Evolutionary conservation across 2,113 vertebrate genomes (phyloP), one percentile per base, ranked within the genome.

Genomic region (Chrysemys picta): DNA sequence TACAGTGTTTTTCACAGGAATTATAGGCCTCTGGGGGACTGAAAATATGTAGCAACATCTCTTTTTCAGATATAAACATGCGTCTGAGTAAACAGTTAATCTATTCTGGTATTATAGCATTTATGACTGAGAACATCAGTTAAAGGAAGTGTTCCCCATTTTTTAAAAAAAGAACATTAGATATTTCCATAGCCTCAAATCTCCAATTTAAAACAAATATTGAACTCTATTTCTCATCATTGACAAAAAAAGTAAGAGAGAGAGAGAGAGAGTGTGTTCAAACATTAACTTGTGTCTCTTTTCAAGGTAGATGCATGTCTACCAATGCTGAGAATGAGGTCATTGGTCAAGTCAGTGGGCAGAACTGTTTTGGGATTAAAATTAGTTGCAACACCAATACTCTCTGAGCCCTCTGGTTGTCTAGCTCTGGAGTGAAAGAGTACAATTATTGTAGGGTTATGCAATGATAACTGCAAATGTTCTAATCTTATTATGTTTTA

Each of bases 21-120:
- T 97, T 97, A 95, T 90, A 88, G n/a, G 82, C 14, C 93, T 91
- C 95, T 79, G 75, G 93, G 88, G 91, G 29, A 94, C 69, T 81
- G 80, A 94, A 94, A 96, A 91, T 57, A 93, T 93, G 82, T 56
- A 95, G 78, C 85, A 96, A 92, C 42, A 91, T 76, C 85, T 92
- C 82, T 97, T 94, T 87, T 45, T 53, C 84, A 95, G 90, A 97
- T 91, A 80, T 91, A 96, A 96, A 98, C 80, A 94, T 13, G 6
- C 0, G 1, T 85, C 93, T 89, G 78, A 93, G 62, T 93, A 98
- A 97, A 97, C 31, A 97, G 94, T 91, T 97, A 91, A 96, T 91
- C 95, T 96, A 89, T 84, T 50, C 62, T 93, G 47, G 80, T 95
- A 53, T 93, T 85, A 88, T 47, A 95, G 49, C 80, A 89, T 93